Evolutionary conservation across 2,888 invertebrate genomes (phyloP).

Genomic region (Lycia hirtaria): DNA sequence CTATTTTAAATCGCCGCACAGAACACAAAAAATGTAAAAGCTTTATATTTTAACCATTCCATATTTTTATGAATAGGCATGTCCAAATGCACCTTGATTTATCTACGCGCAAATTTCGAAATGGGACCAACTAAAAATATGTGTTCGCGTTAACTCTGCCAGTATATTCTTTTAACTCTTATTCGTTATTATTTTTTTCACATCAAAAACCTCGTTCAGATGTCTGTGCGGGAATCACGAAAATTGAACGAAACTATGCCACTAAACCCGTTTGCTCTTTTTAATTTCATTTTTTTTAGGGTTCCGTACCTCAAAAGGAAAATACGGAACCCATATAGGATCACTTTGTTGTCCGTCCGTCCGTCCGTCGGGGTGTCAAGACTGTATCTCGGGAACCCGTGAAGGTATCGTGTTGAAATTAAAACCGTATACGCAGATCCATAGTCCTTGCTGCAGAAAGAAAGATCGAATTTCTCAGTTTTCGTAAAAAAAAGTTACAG

Average conservation of each 20-base stretch:
- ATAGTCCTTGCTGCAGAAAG: too few species aligned
- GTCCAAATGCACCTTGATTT: constrained; percentile 37
- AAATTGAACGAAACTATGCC: constrained; percentile 45
- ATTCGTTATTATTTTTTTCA: constrained; percentile 36
- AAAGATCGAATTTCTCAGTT: too few species aligned
- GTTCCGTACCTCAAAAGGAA: too few species aligned
- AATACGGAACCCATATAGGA: too few species aligned
- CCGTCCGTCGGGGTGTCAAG: too few species aligned
- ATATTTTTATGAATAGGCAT: constrained; percentile 33
- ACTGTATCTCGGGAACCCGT: too few species aligned
- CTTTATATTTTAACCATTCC: constrained; percentile 10
- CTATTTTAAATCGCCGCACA: neutral
- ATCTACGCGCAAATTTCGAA: constrained; percentile 25
- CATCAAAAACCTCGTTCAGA: constrained; percentile 32
- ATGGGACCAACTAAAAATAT: constrained; percentile 5
- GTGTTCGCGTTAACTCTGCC: neutral
- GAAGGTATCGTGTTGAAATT: too few species aligned
- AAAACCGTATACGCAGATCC: too few species aligned
- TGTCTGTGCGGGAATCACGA: constrained; percentile 36
- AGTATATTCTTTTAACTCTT: constrained; percentile 1
- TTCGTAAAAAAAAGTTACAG: too few species aligned
- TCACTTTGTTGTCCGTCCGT: too few species aligned
- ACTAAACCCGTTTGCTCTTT: constrained; percentile 27
- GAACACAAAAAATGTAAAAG: constrained; percentile 5
- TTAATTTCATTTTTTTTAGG: too few species aligned